Conservation (phyloP, 1,140 invertebrate genomes). For the Trialeurodes vaporariorum region DNA sequence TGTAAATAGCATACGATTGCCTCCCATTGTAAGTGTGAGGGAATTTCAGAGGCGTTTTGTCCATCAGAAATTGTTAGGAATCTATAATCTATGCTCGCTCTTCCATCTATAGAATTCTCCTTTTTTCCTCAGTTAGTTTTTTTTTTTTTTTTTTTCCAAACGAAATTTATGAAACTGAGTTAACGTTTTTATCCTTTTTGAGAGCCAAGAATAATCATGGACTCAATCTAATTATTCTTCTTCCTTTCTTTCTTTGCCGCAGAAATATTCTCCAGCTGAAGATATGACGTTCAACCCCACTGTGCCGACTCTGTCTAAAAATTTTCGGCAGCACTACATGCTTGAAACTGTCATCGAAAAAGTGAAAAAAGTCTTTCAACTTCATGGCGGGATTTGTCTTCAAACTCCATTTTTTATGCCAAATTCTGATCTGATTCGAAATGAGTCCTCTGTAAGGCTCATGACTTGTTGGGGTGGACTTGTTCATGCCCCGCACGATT, state of each 20-base stretch:
- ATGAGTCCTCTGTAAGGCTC: conserved; percentile 53
- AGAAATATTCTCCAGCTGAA: conserved; percentile 46
- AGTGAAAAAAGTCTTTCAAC: conserved; percentile 53
- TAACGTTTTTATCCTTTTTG: not conserved
- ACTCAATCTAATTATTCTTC: not conserved
- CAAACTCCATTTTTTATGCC: conserved; percentile 65
- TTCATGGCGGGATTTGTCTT: conserved; percentile 63
- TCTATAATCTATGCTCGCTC: too few species aligned
- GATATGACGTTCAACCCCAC: conserved; percentile 66
- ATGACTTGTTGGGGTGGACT: conserved; percentile 56
- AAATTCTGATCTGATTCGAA: conserved; percentile 42
- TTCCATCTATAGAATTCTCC: too few species aligned
- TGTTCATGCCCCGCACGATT: conserved; percentile 30
- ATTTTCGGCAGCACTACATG: conserved; percentile 15
- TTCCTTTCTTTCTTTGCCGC: conserved; percentile 17
- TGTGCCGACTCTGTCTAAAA: conserved; percentile 34
- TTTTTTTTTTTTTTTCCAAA: too few species aligned
- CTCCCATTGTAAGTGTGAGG: too few species aligned
- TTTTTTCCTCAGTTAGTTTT: too few species aligned
- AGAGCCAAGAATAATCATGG: not conserved
- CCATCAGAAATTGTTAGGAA: too few species aligned
- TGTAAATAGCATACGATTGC: too few species aligned
- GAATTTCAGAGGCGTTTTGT: too few species aligned
- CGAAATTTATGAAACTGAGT: not conserved
- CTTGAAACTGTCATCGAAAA: conserved; percentile 25